Conservation (phyloP, 2,888 invertebrate genomes). For the Diogma glabrata region DNA sequence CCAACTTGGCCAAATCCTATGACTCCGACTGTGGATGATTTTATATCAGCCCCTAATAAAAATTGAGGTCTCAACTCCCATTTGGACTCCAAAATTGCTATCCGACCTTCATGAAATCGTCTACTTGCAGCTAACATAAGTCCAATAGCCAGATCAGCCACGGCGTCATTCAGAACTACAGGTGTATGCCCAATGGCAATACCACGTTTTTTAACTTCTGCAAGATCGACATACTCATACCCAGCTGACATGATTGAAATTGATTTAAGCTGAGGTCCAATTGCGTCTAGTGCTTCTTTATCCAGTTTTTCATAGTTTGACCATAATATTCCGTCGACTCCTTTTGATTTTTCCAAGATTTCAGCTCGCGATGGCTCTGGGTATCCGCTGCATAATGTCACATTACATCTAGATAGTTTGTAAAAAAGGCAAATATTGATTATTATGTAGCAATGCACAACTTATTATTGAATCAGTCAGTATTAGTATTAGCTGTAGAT, state of each 20-base stretch:
- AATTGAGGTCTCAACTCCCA: constrained; percentile 55
- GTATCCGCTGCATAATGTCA: constrained; percentile 14
- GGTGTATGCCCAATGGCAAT: constrained; percentile 65
- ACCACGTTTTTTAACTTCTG: constrained; percentile 49
- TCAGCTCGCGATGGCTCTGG: constrained; percentile 13
- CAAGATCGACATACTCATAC: constrained; percentile 61
- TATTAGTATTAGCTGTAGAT: no score
- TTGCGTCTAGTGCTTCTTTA: constrained; percentile 15
- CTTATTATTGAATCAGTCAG: constrained; percentile 10
- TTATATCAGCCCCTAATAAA: constrained; percentile 61
- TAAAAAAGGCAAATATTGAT: no score
- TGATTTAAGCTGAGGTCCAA: constrained; percentile 49
- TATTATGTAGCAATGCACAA: no score
- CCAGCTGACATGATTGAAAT: constrained; percentile 72
- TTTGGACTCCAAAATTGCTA: constrained; percentile 39
- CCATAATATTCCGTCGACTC: constrained; percentile 19
- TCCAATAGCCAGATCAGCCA: constrained; percentile 66
- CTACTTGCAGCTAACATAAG: constrained; percentile 58
- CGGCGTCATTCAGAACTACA: constrained; percentile 52
- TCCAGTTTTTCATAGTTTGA: constrained; percentile 15
- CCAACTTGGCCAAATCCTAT: constrained; percentile 67
- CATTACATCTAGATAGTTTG: constrained; percentile 14
- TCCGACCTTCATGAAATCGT: constrained; percentile 57
- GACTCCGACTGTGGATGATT: constrained; percentile 62
- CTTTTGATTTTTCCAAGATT: constrained; percentile 16